A percentile compares a stretch with the other conserved stretches of the same genome.
Conservation (phyloP, 2,797 vertebrate species). For the Natrix natrix region DNA sequence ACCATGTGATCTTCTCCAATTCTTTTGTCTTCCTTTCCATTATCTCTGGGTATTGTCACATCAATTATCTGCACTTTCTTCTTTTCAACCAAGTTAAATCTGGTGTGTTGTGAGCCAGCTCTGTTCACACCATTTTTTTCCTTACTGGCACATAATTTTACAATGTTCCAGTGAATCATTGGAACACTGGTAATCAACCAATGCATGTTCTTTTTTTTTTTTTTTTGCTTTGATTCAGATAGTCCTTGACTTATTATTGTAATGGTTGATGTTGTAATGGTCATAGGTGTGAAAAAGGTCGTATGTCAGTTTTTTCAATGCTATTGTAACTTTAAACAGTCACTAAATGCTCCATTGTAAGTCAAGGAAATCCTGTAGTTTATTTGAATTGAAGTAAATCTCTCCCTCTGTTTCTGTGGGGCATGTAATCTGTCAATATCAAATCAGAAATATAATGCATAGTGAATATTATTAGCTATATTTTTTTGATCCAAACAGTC, state of each 20-base stretch:
- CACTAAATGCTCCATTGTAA: background rate
- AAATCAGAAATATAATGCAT: background rate
- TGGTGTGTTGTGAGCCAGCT: background rate
- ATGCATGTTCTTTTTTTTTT: background rate
- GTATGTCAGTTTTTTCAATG: background rate
- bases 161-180: background rate
- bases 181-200: no score
- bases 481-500: background rate
- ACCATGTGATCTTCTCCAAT: background rate
- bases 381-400: background rate
- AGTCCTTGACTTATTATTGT: background rate
- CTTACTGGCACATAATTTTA: background rate
- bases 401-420: background rate
- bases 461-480: background rate
- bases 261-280: background rate
- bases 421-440: background rate
- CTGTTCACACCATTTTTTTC: background rate
- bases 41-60: background rate
- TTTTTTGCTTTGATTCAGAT: background rate
- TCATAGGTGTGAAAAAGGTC: background rate
- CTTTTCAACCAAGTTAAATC: background rate
- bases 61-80: background rate
- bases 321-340: background rate
- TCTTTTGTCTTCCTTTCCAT: background rate
- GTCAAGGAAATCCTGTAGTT: background rate